Conservation (phyloP, 2,113 vertebrate species). For the Dascyllus trimaculatus region DNA sequence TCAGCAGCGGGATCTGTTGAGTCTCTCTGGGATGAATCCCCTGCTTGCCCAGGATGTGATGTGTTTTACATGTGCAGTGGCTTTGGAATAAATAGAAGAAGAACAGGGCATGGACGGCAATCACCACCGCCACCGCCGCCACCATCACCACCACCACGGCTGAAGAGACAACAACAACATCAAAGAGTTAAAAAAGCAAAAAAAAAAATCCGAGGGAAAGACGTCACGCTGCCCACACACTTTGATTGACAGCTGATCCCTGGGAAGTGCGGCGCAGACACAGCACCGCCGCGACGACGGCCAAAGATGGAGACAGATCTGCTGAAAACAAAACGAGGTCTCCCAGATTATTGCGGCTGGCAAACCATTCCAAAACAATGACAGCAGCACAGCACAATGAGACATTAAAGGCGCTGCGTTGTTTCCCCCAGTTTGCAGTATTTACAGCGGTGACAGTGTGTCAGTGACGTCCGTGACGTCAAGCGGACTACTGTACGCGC, state of each 20-base stretch:
- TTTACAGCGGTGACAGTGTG: slow-evolving; percentile 32
- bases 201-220: slow-evolving; percentile 28
- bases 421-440: slow-evolving; percentile 39
- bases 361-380: slow-evolving; percentile 6
- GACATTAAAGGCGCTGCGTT: slow-evolving; percentile 14
- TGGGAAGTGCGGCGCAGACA: slow-evolving; percentile 50
- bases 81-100: slow-evolving; percentile 52
- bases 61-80: slow-evolving; percentile 22
- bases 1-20: not conserved
- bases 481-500: slow-evolving; percentile 24
- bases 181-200: slow-evolving; percentile 23
- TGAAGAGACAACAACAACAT: slow-evolving; percentile 51
- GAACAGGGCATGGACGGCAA: slow-evolving; percentile 29
- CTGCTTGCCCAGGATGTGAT: slow-evolving; percentile 36
- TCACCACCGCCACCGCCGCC: not conserved
- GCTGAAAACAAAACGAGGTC: slow-evolving; percentile 36
- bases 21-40: not conserved
- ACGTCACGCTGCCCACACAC: slow-evolving; percentile 45
- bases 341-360: slow-evolving; percentile 7
- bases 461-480: slow-evolving; percentile 50
- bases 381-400: slow-evolving; percentile 20
- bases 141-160: not conserved
- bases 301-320: slow-evolving; percentile 38
- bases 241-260: slow-evolving; percentile 62
- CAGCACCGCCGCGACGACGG: slow-evolving; percentile 5